Percentiles rank a stretch among this genome's conserved stretches.
These are phyloP conservation scores for Cerceris ruficornis DNA, from an alignment of 2,888 invertebrate species.

Conservation along the genomic window DNA sequence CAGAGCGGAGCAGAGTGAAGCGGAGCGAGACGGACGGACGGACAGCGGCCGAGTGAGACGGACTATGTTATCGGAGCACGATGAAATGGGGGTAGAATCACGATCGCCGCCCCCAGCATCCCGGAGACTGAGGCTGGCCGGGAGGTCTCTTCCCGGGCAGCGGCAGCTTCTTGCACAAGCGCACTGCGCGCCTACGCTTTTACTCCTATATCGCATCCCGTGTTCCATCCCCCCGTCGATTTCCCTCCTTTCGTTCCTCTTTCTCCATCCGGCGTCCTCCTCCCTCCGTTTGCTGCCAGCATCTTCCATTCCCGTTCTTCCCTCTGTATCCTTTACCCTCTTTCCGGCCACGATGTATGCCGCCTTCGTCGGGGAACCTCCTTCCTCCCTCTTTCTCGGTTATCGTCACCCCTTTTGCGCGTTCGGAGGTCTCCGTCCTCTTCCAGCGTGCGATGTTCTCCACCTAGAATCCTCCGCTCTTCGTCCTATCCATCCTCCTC, in stretches of 20 bases:
- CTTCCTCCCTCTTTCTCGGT: conserved; percentile 81
- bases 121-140: conserved; percentile 81
- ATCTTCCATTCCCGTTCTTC: conserved; percentile 3
- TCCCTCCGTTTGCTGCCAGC: conserved; percentile 24
- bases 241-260: conserved; percentile 27
- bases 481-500: no score
- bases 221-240: conserved; percentile 36
- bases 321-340: conserved; percentile 13
- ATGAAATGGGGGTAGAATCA: conserved; percentile 79
- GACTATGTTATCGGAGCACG: conserved; percentile 71
- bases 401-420: no score
- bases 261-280: conserved; percentile 13
- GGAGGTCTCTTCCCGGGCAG: conserved; percentile 80
- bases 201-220: conserved; percentile 35
- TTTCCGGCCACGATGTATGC: neutral
- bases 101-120: conserved; percentile 81
- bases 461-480: no score
- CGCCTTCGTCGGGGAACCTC: neutral
- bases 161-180: conserved; percentile 80
- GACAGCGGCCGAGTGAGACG: conserved; percentile 59
- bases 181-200: conserved; percentile 69
- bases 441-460: no score
- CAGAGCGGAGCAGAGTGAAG: conserved; percentile 18
- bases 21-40: conserved; percentile 42
- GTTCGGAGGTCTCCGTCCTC: no score